Evolutionary conservation across 37 sponge, comb jelly and placozoan species (phyloP).

Genomic region (Cladorhizidae sp.): DNA sequence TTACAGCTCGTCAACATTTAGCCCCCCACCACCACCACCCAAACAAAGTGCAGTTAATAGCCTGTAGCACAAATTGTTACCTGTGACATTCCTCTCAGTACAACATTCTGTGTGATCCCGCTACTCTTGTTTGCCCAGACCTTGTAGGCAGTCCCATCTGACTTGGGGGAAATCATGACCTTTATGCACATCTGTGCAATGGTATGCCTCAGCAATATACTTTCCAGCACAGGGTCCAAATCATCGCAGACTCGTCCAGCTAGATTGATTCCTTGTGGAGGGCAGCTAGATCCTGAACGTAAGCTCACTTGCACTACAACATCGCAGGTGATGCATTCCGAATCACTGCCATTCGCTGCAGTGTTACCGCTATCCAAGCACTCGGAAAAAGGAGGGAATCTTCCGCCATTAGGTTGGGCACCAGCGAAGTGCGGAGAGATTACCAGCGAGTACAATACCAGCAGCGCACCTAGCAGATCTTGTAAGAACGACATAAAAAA

Average conservation of each 20-base stretch:
- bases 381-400: neutral
- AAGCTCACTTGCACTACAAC: neutral
- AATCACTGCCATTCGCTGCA: too few species aligned
- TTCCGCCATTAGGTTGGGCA: neutral
- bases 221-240: slow-evolving; percentile 13
- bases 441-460: too few species aligned
- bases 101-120: slow-evolving; percentile 16
- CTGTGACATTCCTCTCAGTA: slow-evolving; percentile 14
- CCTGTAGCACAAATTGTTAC: too few species aligned
- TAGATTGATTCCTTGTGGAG: neutral
- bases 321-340: neutral
- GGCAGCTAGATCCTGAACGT: neutral
- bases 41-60: too few species aligned
- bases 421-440: too few species aligned
- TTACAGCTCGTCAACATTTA: too few species aligned
- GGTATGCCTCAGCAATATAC: neutral
- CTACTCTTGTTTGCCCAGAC: neutral
- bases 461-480: too few species aligned
- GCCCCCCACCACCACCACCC: too few species aligned
- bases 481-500: too few species aligned
- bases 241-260: neutral
- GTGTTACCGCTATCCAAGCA: neutral
- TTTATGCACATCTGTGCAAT: neutral
- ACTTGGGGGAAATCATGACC: neutral
- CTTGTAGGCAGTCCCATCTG: neutral